phyloP scores from a whole-genome alignment of 2,888 invertebrate genomes.

The Tipula helvola region DNA sequence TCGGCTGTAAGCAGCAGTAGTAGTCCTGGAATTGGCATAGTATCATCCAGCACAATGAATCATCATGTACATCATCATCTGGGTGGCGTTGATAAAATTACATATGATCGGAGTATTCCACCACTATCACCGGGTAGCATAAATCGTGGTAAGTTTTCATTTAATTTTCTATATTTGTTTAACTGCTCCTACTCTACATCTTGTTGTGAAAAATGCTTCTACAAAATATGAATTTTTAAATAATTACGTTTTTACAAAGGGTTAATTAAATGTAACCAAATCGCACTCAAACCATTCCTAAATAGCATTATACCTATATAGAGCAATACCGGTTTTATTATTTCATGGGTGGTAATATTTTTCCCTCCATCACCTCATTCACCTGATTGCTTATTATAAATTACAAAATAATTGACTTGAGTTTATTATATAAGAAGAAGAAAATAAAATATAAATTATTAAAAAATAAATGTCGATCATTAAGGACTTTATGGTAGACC shows the following conservation, averaged over 20 bases:
- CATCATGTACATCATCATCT: slow-evolving; percentile 33
- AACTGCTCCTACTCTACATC: neutral
- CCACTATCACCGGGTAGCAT: slow-evolving; percentile 65
- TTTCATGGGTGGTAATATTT: neutral
- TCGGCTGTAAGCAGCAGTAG: slow-evolving; percentile 38
- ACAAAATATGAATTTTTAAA: neutral
- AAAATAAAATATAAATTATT: neutral
- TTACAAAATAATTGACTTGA: slow-evolving; percentile 9
- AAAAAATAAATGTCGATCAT: neutral
- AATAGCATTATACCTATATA: neutral
- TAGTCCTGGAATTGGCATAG: slow-evolving; percentile 37
- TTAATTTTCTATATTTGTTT: neutral
- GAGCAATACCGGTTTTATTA: neutral
- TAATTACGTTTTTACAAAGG: neutral
- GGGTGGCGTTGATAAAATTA: slow-evolving; percentile 15
- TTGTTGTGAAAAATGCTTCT: neutral
- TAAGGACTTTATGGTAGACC: neutral
- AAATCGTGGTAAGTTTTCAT: slow-evolving; percentile 53
- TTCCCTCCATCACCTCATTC: neutral
- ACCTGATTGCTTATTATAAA: neutral
- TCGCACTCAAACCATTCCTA: neutral
- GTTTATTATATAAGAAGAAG: neutral
- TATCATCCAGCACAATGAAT: slow-evolving; percentile 32
- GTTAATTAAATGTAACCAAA: neutral
- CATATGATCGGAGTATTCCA: slow-evolving; percentile 33